phyloP scores from a whole-genome alignment of 1,140 invertebrate genomes.

The Helicoverpa armigera region DNA sequence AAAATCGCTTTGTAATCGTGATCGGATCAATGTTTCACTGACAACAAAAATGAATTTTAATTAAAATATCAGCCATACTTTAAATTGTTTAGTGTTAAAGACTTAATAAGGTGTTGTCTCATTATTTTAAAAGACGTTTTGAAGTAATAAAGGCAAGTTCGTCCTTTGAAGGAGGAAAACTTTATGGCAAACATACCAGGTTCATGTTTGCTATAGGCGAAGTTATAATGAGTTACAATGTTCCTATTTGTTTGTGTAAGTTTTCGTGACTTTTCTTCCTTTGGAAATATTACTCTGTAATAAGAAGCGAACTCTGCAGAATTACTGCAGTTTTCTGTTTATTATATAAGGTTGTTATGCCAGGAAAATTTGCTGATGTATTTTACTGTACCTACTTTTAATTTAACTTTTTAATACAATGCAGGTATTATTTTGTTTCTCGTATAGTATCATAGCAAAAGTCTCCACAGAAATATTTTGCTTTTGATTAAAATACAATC shows the following conservation, averaged over 20 bases:
- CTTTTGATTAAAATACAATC: too few relatives aligned
- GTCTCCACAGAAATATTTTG: too few relatives aligned
- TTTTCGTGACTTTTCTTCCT: slow-evolving; percentile 53
- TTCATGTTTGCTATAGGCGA: slow-evolving; percentile 55
- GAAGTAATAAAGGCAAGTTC: slow-evolving; percentile 45
- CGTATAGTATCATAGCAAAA: too few relatives aligned
- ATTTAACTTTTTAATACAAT: too few relatives aligned
- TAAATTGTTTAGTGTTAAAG: slow-evolving; percentile 18
- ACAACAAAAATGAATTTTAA: background rate
- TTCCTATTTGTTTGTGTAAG: slow-evolving; percentile 52
- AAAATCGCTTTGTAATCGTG: too few relatives aligned
- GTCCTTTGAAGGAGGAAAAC: slow-evolving; percentile 39
- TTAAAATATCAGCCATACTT: background rate
- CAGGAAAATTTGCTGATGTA: background rate
- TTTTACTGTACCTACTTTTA: too few relatives aligned
- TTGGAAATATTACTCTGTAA: slow-evolving; percentile 40
- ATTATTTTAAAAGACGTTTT: slow-evolving; percentile 42
- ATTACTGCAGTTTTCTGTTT: slow-evolving; percentile 41
- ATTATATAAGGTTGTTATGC: background rate
- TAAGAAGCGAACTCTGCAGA: slow-evolving; percentile 26
- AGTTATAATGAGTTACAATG: slow-evolving; percentile 63
- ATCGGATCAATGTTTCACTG: too few relatives aligned
- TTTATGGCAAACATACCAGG: slow-evolving; percentile 37
- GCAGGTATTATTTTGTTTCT: too few relatives aligned
- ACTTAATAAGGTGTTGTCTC: slow-evolving; percentile 22